phyloP scores from a whole-genome alignment of 2,113 vertebrate species.

The Aramus guarauna region DNA sequence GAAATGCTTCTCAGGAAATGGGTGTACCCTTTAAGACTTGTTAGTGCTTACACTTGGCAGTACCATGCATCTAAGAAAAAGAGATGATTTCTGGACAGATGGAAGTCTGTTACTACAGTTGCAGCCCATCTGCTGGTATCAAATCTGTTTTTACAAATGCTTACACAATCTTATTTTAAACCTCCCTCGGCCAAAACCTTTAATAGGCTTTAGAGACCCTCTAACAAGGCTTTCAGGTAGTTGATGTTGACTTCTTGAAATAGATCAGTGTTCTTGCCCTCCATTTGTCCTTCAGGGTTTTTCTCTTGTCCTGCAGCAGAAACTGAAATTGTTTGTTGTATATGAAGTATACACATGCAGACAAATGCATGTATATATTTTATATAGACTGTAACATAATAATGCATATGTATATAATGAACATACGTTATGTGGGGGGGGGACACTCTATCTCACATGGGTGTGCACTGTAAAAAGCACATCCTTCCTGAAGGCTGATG shows the following conservation, averaged over 20 bases:
- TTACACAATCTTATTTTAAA: slow-evolving; percentile 5
- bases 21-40: background rate
- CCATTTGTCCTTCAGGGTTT: background rate
- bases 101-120: background rate
- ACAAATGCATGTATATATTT: background rate
- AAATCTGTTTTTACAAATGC: slow-evolving; percentile 22
- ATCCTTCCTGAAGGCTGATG: background rate
- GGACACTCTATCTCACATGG: background rate
- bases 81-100: slow-evolving; percentile 7
- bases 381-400: too few relatives aligned
- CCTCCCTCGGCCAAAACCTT: slow-evolving; percentile 25
- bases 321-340: background rate
- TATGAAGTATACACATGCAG: background rate
- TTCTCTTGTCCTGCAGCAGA: background rate
- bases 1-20: background rate
- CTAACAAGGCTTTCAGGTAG: background rate
- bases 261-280: background rate
- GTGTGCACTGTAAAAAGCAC: background rate
- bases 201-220: slow-evolving; percentile 46
- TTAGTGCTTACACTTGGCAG: background rate
- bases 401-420: background rate
- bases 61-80: fast-evolving
- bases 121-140: slow-evolving; percentile 34
- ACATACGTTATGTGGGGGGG: background rate
- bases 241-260: background rate